Evolutionary conservation across 1,140 invertebrate species (phyloP).

Genomic region (Lutraria rhynchaena): DNA sequence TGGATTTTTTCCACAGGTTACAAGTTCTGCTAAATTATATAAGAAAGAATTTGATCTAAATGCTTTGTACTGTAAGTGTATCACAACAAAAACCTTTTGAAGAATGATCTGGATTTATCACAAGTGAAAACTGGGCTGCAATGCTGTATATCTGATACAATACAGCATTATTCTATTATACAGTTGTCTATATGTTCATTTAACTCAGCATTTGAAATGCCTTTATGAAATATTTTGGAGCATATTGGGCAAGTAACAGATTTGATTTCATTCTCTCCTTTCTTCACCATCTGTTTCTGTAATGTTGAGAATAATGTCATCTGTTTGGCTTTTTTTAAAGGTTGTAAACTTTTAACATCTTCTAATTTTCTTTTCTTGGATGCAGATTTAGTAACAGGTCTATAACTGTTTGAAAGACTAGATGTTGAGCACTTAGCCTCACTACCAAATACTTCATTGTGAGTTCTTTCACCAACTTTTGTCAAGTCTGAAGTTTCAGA

Average conservation of each 20-base stretch:
- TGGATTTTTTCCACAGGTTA: no score
- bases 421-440: no score
- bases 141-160: no score
- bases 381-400: background rate
- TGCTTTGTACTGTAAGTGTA: no score
- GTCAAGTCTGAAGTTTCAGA: background rate
- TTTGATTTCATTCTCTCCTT: constrained; percentile 45
- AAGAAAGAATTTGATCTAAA: no score
- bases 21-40: no score
- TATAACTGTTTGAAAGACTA: no score
- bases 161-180: constrained; percentile 71
- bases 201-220: constrained; percentile 70
- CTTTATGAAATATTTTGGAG: constrained; percentile 65
- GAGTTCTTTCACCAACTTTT: background rate
- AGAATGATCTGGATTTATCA: no score
- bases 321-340: constrained; percentile 65
- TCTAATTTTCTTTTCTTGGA: constrained; percentile 54
- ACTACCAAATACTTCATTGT: no score
- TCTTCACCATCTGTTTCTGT: constrained; percentile 61
- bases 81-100: no score
- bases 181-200: constrained; percentile 79
- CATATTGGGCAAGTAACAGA: constrained; percentile 72
- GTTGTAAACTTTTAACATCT: constrained; percentile 24
- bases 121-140: no score
- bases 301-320: constrained; percentile 65